Base-by-base conservation (phyloP, 1,140 invertebrate genomes). In the Eumaeus atala region DNA sequence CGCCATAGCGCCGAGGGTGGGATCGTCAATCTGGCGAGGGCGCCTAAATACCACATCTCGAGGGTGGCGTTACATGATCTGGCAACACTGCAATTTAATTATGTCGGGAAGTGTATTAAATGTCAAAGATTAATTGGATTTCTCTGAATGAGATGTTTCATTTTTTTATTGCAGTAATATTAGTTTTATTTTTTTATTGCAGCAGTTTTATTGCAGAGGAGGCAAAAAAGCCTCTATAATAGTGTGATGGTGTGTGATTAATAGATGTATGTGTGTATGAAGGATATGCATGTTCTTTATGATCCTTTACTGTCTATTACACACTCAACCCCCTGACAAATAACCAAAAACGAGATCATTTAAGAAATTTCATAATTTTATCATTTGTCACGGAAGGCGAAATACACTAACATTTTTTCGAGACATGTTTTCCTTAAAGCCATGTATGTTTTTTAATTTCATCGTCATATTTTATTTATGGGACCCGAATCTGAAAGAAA, bases 21-120 rank as follows among this genome's bases (percentile, higher is more conserved):
- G 65, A 72, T 66, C 70, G 75, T 64, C 78, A 77, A 77, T 78
- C 72, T 74, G 53, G 54, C 50, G 65, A 63, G 40, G 14, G 63
- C 61, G 67, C 62, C 56, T 68, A 84, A 84, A 84, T 83, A 73
- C 73, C 81, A 81, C 77, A 83, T 85, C 82, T 85, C 81, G 48
- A 58, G 81, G 79, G 79, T 73, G 56, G 71, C 64, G 44, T 72
- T 77, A 58, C 54, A 58, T 75, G 70, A 84, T 80, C 77, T 74
- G 70, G 60, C 60, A 74, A 74, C 70, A 74, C 59, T 69, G 59
- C 62, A 57, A 70, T 71, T 73, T 74, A 52, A 59, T 63, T 63
- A 77, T 67, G 59, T 64, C 53, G 57, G 74, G 56, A 59, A 59
- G 48, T 54, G 48, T 50, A 7, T 47, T 53, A 64, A 78, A 79